These are phyloP conservation scores for Drosophila arizonae DNA, from an alignment of 1,140 invertebrate genomes.

Conservation along the genomic window DNA sequence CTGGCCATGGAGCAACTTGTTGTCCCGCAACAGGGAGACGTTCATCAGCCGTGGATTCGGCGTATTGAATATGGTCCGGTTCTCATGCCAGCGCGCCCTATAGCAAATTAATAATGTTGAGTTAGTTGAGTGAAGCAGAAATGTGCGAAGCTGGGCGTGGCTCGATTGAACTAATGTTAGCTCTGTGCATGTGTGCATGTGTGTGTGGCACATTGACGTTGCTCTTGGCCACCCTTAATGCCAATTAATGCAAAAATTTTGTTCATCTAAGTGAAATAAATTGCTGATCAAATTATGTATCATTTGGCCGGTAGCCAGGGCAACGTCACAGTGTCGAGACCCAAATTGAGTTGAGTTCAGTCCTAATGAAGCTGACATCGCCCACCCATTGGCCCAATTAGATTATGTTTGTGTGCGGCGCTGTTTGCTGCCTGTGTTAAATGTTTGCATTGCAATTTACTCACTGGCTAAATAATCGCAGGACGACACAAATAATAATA, in stretches of 20 bases:
- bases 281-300: conserved; percentile 66
- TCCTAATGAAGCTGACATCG: conserved; percentile 32
- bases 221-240: conserved; percentile 43
- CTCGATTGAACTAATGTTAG: conserved; percentile 4
- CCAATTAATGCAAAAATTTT: conserved; percentile 64
- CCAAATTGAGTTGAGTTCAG: conserved; percentile 4
- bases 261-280: conserved; percentile 73
- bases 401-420: not conserved
- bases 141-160: conserved; percentile 26
- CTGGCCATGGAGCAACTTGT: conserved; percentile 90
- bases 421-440: conserved; percentile 27
- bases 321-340: conserved; percentile 11
- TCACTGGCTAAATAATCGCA: conserved; percentile 96
- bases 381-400: conserved; percentile 44
- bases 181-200: too few species aligned
- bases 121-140: conserved; percentile 31
- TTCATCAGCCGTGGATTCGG: conserved; percentile 96
- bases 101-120: not conserved
- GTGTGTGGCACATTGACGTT: conserved; percentile 1
- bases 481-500: conserved; percentile 95
- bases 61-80: conserved; percentile 96
- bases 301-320: conserved; percentile 32
- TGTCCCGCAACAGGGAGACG: conserved; percentile 91
- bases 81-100: conserved; percentile 95
- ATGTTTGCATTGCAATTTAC: conserved; percentile 83